A percentile compares a stretch with the other conserved stretches of the same genome.
Evolutionary conservation across 2,888 invertebrate species (phyloP).

Genomic region (Orthonevra nobilis): DNA sequence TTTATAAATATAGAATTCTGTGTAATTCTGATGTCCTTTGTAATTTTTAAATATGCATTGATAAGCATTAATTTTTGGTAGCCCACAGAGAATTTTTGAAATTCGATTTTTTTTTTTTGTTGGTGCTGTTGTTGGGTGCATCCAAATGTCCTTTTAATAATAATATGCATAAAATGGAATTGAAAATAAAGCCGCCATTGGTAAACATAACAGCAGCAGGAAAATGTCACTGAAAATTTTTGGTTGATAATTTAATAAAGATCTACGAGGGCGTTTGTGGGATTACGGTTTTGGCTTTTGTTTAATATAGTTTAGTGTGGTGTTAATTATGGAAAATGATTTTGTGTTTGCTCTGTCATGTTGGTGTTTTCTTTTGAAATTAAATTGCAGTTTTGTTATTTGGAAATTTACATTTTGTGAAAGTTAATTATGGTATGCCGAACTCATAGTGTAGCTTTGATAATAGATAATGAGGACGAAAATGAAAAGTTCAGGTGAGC

Average conservation of each 20-base stretch:
- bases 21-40: background rate
- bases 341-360: slow-evolving; percentile 18
- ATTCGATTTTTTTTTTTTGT: slow-evolving; percentile 26
- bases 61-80: slow-evolving; percentile 19
- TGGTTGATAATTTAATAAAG: slow-evolving; percentile 29
- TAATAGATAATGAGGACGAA: no score
- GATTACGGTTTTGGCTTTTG: slow-evolving; percentile 31
- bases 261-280: background rate
- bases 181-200: background rate
- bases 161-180: slow-evolving; percentile 13
- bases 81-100: slow-evolving; percentile 25
- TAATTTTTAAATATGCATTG: background rate
- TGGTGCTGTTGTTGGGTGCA: no score
- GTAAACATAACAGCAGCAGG: slow-evolving; percentile 8
- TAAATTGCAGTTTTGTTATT: slow-evolving; percentile 21
- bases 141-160: slow-evolving; percentile 29
- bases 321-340: slow-evolving; percentile 42
- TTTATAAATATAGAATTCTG: no score
- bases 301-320: slow-evolving; percentile 15
- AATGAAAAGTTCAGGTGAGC: no score
- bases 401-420: slow-evolving; percentile 5
- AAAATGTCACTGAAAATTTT: slow-evolving; percentile 10
- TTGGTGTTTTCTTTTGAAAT: slow-evolving; percentile 32
- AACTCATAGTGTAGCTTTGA: no score
- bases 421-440: no score